Percentiles rank a stretch among this genome's conserved stretches.
These are phyloP conservation scores for Zosterops hypoxanthus DNA, from an alignment of 2,113 vertebrate genomes.

Conservation along the genomic window DNA sequence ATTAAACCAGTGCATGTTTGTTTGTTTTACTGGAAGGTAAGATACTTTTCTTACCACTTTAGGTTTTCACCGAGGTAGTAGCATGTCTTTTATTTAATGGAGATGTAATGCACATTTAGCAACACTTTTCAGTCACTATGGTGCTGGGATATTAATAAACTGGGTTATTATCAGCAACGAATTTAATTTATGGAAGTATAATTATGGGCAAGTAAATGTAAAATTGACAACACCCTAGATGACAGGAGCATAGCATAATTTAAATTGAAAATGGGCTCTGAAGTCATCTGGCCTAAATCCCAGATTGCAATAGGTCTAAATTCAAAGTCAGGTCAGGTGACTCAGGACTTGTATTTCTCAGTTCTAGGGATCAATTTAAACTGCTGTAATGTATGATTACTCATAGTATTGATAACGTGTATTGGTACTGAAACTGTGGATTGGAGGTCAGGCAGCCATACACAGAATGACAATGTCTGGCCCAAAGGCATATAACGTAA, in stretches of 20 bases:
- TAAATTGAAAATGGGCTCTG: background rate
- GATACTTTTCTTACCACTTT: background rate
- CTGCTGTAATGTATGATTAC: background rate
- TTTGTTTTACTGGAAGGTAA: background rate
- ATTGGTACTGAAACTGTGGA: background rate
- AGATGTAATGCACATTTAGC: background rate
- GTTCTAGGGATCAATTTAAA: background rate
- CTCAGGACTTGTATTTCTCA: background rate
- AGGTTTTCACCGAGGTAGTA: background rate
- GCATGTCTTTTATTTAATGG: background rate
- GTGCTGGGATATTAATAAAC: background rate
- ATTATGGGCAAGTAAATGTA: background rate
- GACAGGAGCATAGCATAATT: background rate
- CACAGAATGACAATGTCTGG: background rate
- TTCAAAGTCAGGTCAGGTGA: background rate
- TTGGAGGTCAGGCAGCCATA: background rate
- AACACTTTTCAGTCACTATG: background rate
- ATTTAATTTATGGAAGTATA: background rate
- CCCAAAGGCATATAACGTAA: background rate
- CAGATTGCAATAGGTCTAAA: background rate
- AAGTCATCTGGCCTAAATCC: background rate
- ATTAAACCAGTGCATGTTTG: background rate
- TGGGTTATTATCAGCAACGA: background rate
- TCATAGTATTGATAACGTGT: accelerated
- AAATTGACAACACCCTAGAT: background rate